Base-by-base conservation (phyloP, 2,888 invertebrate species). In the Pelosia muscerda region DNA sequence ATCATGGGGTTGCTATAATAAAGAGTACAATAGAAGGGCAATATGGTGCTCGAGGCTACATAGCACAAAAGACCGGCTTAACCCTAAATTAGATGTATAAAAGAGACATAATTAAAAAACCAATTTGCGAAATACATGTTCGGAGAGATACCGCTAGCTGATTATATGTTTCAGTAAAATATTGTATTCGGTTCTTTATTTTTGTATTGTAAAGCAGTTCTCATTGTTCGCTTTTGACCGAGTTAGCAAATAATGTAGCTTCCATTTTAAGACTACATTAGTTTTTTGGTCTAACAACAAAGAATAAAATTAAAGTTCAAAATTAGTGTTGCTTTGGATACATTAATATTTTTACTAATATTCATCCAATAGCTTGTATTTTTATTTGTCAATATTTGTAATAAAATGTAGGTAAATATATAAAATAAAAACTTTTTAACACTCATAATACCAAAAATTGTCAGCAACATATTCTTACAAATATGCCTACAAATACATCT, bases 61-160 rank as follows among this genome's bases (percentile, higher is more conserved):
- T 73, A 73, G 77, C 72, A 84, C 83, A 85, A 82, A 83, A 78
- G 78, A 77, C 78, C 74, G 83, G 84, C 84, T 85, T 84, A 87
- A 84, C 83, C 82, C 84, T 84, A 86, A 88, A 88, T 88, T 86
- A 87, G 86, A 85, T 78, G 84, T 85, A 85, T 84, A 88, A 87
- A 86, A 86, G 85, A 85, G 82, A 82, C 82, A 85, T 90, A 91
- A 91, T 91, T 91, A 91, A 91, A 91, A 91, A 91, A 87, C 82
- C 86, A 90, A 91, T 90, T 91, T 90, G 78, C 73, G 68, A 79
- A 81, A 74, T 76, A 79, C 69, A 76, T 69, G 77, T 65, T 68
- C 63, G 67, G 70, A 78, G 77, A 81, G 73, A 82, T 70, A 75
- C 81, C 80, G 72, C 73, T 64, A 78, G 77, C 80, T 72, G 69